These are phyloP conservation scores for Apistogramma diplotaenia DNA, from an alignment of 2,113 vertebrate species.

Conservation along the genomic window DNA sequence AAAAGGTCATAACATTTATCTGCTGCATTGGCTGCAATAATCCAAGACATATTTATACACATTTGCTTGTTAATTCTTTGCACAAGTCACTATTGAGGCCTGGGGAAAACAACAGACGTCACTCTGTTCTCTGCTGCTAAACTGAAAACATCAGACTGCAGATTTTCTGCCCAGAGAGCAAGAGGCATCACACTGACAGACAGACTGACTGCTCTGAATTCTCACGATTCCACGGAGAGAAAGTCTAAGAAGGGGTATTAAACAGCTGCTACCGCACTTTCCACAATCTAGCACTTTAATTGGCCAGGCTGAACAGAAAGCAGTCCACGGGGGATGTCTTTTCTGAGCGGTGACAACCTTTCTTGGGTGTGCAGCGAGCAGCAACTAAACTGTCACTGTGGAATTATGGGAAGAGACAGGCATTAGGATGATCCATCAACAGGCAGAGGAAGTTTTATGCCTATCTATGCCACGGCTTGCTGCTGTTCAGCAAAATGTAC, in stretches of 20 bases:
- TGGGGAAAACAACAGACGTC: background rate
- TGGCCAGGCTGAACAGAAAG: constrained; percentile 57
- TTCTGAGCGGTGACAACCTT: constrained; percentile 65
- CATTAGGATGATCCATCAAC: constrained; percentile 58
- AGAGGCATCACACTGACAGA: background rate
- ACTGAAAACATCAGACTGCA: constrained; percentile 16
- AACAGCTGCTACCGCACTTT: constrained; percentile 43
- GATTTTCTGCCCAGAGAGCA: constrained; percentile 2
- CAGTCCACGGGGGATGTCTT: constrained; percentile 55
- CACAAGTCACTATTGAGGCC: background rate
- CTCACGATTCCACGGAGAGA: constrained; percentile 23
- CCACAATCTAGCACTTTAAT: constrained; percentile 60
- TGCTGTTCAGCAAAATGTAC: background rate
- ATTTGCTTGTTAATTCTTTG: background rate
- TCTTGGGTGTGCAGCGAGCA: constrained; percentile 53
- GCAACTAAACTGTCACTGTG: constrained; percentile 61
- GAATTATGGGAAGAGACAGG: constrained; percentile 58
- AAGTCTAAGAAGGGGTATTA: constrained; percentile 40
- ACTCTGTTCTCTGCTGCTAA: background rate
- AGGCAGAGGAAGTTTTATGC: constrained; percentile 7
- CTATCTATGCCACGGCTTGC: background rate
- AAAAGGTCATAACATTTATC: background rate
- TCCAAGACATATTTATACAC: background rate
- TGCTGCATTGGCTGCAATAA: background rate
- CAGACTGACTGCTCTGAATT: constrained; percentile 10